These are phyloP conservation scores for Tricholaema leucomelas DNA, from an alignment of 2,113 vertebrate genomes.

Conservation along the genomic window DNA sequence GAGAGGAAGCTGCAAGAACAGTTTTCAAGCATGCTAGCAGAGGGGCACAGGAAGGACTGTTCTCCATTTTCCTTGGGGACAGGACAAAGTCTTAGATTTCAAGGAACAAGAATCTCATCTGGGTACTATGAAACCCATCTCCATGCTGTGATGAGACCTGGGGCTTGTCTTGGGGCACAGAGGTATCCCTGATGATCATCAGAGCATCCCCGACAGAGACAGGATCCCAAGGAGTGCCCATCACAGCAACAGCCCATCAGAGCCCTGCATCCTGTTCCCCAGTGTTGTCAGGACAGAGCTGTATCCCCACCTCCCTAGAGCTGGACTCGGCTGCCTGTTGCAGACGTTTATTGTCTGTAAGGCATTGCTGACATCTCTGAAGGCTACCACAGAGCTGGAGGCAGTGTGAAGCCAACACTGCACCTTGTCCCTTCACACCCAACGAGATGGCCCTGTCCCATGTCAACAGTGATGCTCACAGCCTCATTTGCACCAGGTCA, in stretches of 20 bases:
- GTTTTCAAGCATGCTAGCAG: not conserved
- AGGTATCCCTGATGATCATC: not conserved
- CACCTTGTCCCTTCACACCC: not conserved
- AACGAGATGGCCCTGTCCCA: not conserved
- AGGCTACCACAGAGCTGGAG: not conserved
- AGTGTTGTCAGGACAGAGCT: not conserved
- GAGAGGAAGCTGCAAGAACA: not conserved
- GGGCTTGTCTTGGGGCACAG: not conserved
- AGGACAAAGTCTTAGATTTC: not conserved
- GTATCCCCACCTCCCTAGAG: not conserved
- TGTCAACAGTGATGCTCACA: rapidly evolving
- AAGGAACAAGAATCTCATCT: not conserved
- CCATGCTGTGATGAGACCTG: not conserved
- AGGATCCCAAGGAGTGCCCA: not conserved
- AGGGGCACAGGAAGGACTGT: not conserved
- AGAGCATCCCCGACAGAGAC: not conserved
- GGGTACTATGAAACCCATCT: not conserved
- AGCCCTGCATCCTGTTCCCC: not conserved
- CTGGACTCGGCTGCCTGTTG: not conserved
- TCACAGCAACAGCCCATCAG: not conserved
- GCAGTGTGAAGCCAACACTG: not conserved
- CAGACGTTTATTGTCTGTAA: not conserved
- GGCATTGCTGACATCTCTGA: not conserved
- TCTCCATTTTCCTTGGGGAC: not conserved
- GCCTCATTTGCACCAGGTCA: not conserved